Conservation (phyloP, 2,113 vertebrate species). For the Mastomys coucha region DNA sequence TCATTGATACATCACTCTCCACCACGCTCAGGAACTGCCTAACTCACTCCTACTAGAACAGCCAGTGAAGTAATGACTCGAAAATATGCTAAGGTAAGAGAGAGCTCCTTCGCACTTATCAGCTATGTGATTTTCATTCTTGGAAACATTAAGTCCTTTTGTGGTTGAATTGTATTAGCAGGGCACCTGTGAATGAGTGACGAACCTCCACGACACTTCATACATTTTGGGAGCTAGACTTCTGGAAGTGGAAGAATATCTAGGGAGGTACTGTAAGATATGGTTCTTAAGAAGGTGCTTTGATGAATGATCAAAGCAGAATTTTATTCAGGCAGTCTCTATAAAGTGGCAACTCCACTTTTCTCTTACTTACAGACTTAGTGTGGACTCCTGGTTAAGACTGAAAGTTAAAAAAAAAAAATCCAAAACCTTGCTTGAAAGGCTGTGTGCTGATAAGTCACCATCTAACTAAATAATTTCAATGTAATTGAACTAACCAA, state of each 20-base stretch:
- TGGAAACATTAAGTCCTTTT: slow-evolving; percentile 74
- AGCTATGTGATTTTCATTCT: slow-evolving; percentile 66
- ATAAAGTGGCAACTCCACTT: slow-evolving; percentile 40
- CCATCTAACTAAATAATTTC: neutral
- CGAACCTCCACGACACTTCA: slow-evolving; percentile 65
- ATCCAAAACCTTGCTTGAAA: neutral
- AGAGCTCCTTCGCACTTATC: slow-evolving; percentile 67
- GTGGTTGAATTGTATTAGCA: slow-evolving; percentile 67
- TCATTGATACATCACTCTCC: slow-evolving; percentile 65
- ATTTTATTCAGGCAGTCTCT: slow-evolving; percentile 59
- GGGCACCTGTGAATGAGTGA: slow-evolving; percentile 69
- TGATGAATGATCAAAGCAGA: slow-evolving; percentile 75
- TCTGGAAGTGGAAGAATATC: slow-evolving; percentile 70
- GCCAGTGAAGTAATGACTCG: slow-evolving; percentile 75
- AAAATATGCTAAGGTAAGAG: slow-evolving; percentile 66
- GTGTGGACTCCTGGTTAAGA: slow-evolving; percentile 47
- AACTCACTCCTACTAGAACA: slow-evolving; percentile 64
- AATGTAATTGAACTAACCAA: neutral
- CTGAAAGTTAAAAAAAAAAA: neutral
- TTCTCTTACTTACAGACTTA: slow-evolving; percentile 53
- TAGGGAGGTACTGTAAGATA: neutral
- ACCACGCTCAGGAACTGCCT: slow-evolving; percentile 57
- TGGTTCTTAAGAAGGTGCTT: slow-evolving; percentile 68
- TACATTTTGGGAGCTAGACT: slow-evolving; percentile 67
- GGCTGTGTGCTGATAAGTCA: neutral